phyloP scores from a whole-genome alignment of 2,797 vertebrate species.

The Pseudochirops cupreus region DNA sequence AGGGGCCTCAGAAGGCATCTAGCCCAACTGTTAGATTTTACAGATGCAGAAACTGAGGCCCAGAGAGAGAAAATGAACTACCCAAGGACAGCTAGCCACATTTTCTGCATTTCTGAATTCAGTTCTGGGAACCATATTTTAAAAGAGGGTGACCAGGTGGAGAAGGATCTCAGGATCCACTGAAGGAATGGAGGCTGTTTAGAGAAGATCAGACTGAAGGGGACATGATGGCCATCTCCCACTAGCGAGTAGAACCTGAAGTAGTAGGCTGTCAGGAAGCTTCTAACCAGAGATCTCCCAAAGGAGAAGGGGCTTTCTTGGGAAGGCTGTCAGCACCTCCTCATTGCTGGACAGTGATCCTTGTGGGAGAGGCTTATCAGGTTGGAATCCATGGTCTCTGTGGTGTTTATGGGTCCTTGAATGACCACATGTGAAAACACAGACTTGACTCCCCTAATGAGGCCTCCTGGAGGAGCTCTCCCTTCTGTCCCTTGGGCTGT shows the following conservation, averaged over 20 bases:
- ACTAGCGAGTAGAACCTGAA: conserved; percentile 15
- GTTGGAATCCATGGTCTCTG: not conserved
- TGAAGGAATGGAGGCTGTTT: not conserved
- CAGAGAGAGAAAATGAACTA: not conserved
- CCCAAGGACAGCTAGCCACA: not conserved
- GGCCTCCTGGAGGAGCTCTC: not conserved
- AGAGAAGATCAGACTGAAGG: not conserved
- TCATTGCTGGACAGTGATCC: not conserved
- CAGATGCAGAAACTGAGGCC: not conserved
- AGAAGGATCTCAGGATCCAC: not conserved
- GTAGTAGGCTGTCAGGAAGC: not conserved
- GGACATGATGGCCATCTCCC: no score
- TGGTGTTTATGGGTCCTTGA: not conserved
- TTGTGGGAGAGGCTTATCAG: not conserved
- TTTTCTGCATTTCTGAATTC: not conserved
- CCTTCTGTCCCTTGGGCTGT: conserved; percentile 1
- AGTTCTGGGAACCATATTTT: not conserved
- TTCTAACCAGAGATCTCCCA: not conserved
- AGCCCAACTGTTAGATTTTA: not conserved
- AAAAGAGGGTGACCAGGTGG: no score
- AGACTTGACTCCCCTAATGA: not conserved
- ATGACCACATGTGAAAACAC: not conserved
- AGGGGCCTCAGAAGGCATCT: not conserved
- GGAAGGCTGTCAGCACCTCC: conserved; percentile 14
- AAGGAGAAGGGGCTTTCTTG: not conserved